Conservation (phyloP, 2,888 invertebrate genomes). For the Drosophila demipolita region DNA sequence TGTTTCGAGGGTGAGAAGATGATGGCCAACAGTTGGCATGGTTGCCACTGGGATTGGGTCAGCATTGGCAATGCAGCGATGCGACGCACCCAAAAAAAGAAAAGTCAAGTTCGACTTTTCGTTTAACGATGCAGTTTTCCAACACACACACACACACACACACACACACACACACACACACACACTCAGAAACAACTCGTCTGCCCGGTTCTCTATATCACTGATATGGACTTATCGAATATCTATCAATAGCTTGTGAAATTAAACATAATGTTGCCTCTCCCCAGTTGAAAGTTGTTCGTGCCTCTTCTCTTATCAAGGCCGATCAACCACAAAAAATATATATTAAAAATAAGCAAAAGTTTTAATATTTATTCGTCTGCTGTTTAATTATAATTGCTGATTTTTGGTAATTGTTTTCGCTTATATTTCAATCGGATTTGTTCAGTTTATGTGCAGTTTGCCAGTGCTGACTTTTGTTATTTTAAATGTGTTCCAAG, state of each 20-base stretch:
- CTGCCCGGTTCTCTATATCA: conserved; percentile 36
- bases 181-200: conserved; percentile 15
- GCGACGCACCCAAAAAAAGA: conserved; percentile 41
- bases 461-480: not conserved
- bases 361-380: no score
- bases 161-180: not conserved
- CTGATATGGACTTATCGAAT: conserved; percentile 55
- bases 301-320: conserved; percentile 45
- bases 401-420: not conserved
- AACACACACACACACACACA: conserved; percentile 2
- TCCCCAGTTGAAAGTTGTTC: conserved; percentile 27
- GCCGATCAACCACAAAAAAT: conserved; percentile 25
- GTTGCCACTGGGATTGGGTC: conserved; percentile 41
- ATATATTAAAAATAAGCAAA: conserved; percentile 12
- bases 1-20: conserved; percentile 11
- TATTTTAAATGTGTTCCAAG: not conserved
- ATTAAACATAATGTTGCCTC: conserved; percentile 39
- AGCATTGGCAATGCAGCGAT: conserved; percentile 16
- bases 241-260: conserved; percentile 50
- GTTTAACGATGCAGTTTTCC: conserved; percentile 31
- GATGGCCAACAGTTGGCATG: not conserved
- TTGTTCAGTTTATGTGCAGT: not conserved
- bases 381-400: not conserved
- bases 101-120: conserved; percentile 36
- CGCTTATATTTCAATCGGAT: not conserved